A percentile compares a stretch with the other conserved stretches of the same genome.
These are phyloP conservation scores for Sceloporus undulatus DNA, from an alignment of 2,113 vertebrate genomes.

Conservation along the genomic window DNA sequence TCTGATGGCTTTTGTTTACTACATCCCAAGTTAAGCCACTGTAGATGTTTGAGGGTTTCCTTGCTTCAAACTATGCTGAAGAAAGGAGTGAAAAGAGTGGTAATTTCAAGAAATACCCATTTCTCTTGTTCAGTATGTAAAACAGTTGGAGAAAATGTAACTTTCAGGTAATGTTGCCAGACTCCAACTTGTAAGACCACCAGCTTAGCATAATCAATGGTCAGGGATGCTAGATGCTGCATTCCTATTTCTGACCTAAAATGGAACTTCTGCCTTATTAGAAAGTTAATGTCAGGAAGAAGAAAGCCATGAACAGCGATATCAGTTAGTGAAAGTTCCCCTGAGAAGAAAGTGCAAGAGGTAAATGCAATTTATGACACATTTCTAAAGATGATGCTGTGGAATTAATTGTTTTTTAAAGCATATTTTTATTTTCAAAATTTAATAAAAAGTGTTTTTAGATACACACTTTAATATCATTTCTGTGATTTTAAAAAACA, in stretches of 20 bases:
- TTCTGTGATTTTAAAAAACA: conserved; percentile 79
- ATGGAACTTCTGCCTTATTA: neutral
- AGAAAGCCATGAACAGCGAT: neutral
- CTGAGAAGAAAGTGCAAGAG: neutral
- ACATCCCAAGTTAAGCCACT: neutral
- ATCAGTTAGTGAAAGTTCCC: neutral
- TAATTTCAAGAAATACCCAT: neutral
- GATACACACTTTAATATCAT: conserved; percentile 83
- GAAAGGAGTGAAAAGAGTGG: neutral
- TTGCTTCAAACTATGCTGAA: neutral
- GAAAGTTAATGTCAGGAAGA: neutral
- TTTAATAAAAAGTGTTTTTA: conserved; percentile 77
- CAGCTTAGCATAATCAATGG: neutral
- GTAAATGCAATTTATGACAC: neutral
- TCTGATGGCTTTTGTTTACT: neutral
- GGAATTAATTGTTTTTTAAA: neutral
- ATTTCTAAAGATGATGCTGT: neutral
- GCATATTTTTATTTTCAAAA: conserved; percentile 65
- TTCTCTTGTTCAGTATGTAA: neutral
- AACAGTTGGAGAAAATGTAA: neutral
- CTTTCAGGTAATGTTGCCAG: neutral
- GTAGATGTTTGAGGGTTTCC: neutral
- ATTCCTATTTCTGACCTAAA: neutral
- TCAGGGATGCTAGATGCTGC: neutral
- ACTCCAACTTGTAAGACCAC: neutral